Base-by-base conservation (phyloP, 2,113 vertebrate genomes). In the Perccottus glenii region DNA sequence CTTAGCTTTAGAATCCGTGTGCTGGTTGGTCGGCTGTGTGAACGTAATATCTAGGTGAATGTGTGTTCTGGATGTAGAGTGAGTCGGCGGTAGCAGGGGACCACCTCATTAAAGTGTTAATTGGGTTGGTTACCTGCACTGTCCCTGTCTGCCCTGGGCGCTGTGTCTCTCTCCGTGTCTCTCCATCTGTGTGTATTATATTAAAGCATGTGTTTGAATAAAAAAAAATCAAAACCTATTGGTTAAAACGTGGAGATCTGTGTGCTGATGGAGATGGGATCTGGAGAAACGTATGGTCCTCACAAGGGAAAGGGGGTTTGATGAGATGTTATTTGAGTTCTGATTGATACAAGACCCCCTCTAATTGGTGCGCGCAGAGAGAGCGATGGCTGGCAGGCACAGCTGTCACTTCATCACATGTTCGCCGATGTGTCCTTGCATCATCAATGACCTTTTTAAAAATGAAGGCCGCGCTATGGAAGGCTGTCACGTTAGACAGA, bases 241-340 rank as follows among this genome's bases (percentile, higher is more conserved):
- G 33, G 19, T n/a, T n/a, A n/a, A n/a, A n/a, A n/a, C n/a, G n/a
- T 38, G 46, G 53, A 59, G 68, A 64, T 60, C 45, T 35, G 68
- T 3, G 32, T 43, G 61, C 8, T 46, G 80, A 77, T 67, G 71
- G 43, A 52, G 75, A 51, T 67, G 74, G 63, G 81, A 74, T 80
- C 67, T 53, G 55, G 58, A 61, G 72, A 72, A 67, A 44, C 6
- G 15, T 9, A 0, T 0, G n/a, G 46, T 38, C 78, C 68, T 84
- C 78, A 19, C 0, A 44, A 65, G 85, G 72, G 35, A 11, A 5
- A 15, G 9, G 38, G 48, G n/a, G 67, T 90, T 85, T 87, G 85
- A 91, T 85, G 86, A 84, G 82, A 88, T 84, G 83, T 85, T 85
- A 88, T 91, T 86, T 89, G 83, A 87, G 84, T 88, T 85, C 51